These are phyloP conservation scores for Phocides pigmalion DNA, from an alignment of 1,140 invertebrate genomes.

Conservation along the genomic window DNA sequence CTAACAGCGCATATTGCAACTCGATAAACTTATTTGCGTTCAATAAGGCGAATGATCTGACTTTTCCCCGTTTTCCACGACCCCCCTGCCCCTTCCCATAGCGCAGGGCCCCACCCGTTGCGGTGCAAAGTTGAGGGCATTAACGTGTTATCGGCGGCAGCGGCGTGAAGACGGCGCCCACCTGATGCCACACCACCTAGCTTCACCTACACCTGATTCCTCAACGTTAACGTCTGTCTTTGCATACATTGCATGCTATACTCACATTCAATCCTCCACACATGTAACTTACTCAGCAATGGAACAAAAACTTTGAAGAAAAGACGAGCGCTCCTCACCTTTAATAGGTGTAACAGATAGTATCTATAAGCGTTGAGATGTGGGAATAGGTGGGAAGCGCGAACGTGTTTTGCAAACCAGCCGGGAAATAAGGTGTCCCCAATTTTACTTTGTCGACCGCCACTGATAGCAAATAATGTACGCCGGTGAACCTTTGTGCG, in stretches of 20 bases:
- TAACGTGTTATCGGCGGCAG: conserved; percentile 82
- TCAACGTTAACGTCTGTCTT: conserved; percentile 14
- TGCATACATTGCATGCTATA: conserved; percentile 44
- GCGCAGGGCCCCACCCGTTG: conserved; percentile 52
- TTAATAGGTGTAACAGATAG: conserved; percentile 77
- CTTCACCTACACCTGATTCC: conserved; percentile 39
- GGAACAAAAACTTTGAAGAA: conserved; percentile 14
- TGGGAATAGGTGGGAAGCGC: conserved; percentile 80
- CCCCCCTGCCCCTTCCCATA: conserved; percentile 50
- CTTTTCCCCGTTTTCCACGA: conserved; percentile 78
- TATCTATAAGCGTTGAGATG: conserved; percentile 82
- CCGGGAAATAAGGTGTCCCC: conserved; percentile 77
- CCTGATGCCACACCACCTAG: conserved; percentile 63
- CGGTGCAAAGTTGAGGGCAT: conserved; percentile 85
- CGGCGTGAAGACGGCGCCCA: conserved; percentile 77
- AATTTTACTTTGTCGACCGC: conserved; percentile 76
- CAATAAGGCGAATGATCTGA: conserved; percentile 79
- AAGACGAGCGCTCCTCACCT: conserved; percentile 8
- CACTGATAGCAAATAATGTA: conserved; percentile 71
- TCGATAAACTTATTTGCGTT: conserved; percentile 80
- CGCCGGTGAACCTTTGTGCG: conserved; percentile 51
- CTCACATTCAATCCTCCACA: not conserved
- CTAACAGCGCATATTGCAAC: conserved; percentile 60
- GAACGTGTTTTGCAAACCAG: conserved; percentile 82
- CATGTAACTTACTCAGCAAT: conserved; percentile 37